Conservation (phyloP, 2,113 vertebrate species). For the Stegastes partitus region DNA sequence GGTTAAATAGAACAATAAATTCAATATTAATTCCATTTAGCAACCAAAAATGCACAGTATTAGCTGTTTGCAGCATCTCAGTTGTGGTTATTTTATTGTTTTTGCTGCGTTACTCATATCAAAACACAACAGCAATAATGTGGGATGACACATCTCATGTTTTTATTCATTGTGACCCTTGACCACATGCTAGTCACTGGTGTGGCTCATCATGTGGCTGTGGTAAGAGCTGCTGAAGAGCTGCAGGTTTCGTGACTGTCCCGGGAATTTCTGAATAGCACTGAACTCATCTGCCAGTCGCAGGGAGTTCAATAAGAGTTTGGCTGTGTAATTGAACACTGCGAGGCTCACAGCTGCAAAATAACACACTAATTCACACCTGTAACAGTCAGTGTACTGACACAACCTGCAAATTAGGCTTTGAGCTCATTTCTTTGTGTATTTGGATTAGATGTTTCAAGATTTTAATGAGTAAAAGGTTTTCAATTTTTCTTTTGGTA, state of each 20-base stretch:
- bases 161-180: not conserved
- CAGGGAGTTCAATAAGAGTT: not conserved
- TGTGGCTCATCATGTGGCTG: not conserved
- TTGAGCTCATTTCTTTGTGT: no score
- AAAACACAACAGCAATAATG: not conserved
- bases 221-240: not conserved
- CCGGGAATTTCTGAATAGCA: constrained; percentile 6
- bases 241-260: constrained; percentile 12
- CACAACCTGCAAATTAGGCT: no score
- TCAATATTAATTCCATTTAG: no score
- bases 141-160: constrained; percentile 25
- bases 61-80: not conserved
- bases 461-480: no score
- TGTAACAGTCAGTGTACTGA: no score
- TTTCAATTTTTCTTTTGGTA: no score
- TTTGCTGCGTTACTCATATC: not conserved
- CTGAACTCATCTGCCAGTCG: not conserved
- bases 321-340: not conserved
- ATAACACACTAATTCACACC: no score
- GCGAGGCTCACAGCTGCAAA: no score
- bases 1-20: not conserved
- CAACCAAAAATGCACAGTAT: no score
- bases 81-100: not conserved
- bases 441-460: no score
- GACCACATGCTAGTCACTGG: constrained; percentile 18